Evolutionary conservation across 2,888 invertebrate species (phyloP).

Genomic region (Cheilosia impressa): DNA sequence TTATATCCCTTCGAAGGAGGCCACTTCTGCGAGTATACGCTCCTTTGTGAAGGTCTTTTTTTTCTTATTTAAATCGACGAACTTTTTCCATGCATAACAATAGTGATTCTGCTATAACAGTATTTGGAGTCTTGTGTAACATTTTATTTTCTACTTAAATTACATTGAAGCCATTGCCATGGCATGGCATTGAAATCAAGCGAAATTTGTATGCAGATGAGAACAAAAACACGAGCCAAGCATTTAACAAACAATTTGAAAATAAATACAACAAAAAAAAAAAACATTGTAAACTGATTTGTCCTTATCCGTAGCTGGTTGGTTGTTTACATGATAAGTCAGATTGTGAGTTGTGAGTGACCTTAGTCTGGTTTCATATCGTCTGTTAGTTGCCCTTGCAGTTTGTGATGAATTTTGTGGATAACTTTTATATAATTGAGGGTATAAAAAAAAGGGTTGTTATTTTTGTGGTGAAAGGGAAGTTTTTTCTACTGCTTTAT

Average conservation of each 20-base stretch:
- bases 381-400: neutral
- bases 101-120: neutral
- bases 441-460: no score
- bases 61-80: neutral
- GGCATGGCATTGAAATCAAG: neutral
- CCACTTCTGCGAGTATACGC: neutral
- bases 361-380: conserved; percentile 7
- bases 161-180: conserved; percentile 27
- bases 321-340: neutral
- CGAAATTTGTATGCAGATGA: neutral
- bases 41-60: neutral
- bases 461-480: no score
- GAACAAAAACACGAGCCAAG: neutral
- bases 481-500: no score
- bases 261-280: neutral
- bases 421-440: no score
- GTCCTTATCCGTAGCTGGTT: neutral
- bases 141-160: conserved; percentile 12
- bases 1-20: neutral
- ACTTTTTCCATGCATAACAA: conserved; percentile 26
- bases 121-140: conserved; percentile 10
- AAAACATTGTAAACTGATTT: neutral
- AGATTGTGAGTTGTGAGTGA: conserved; percentile 2
- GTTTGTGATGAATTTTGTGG: no score
- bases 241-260: neutral